Conservation (phyloP, 2,113 vertebrate species). For the Saguinus imperator region DNA sequence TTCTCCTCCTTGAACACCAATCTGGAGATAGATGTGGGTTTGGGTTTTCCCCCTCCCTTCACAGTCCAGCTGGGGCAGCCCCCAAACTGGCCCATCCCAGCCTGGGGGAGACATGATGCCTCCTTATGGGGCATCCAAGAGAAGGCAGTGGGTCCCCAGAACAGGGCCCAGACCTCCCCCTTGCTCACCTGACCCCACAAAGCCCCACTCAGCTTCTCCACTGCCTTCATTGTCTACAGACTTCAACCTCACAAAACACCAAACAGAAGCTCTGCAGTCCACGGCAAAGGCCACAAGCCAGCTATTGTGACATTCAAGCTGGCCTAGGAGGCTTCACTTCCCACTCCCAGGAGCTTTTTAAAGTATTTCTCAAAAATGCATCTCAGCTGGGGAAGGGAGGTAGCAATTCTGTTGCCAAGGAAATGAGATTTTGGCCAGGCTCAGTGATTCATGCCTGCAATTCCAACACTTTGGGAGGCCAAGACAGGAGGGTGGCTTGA, state of each 20-base stretch:
- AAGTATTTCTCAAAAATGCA: background rate
- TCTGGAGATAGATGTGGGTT: background rate
- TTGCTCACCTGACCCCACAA: accelerated
- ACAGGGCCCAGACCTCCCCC: background rate
- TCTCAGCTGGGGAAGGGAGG: background rate
- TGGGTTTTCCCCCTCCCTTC: background rate
- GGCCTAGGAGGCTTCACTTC: background rate
- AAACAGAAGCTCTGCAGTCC: background rate
- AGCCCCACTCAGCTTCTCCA: background rate
- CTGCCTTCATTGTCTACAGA: background rate
- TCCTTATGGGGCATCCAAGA: background rate
- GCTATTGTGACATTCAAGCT: background rate
- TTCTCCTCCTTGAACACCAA: background rate
- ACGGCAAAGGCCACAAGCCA: background rate
- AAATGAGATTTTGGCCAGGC: background rate
- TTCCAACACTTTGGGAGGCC: no score
- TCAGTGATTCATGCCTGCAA: no score
- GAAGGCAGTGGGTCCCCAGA: background rate
- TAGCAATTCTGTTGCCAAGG: background rate
- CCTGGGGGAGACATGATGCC: background rate
- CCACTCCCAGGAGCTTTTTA: background rate
- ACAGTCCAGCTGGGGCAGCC: background rate
- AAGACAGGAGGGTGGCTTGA: no score
- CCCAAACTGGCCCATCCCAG: background rate
- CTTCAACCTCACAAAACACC: background rate